A percentile compares a stretch with the other conserved stretches of the same genome.
Evolutionary conservation across 1,140 invertebrate genomes (phyloP).

Genomic region (Geopemphigus sp.): DNA sequence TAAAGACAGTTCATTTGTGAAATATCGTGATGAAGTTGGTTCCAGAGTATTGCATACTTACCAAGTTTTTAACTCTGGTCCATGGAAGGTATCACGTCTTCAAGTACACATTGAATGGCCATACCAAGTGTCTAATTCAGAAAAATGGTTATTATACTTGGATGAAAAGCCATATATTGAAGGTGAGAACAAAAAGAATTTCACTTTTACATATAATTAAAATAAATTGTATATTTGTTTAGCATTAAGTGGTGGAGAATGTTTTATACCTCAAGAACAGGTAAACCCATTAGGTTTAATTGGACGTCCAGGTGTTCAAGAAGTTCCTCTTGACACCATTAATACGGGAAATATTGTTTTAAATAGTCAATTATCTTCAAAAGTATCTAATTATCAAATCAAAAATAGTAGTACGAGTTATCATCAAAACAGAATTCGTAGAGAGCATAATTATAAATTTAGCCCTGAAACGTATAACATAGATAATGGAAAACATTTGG

Average conservation of each 20-base stretch:
- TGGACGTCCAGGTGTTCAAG: conserved; percentile 59
- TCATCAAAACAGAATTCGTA: conserved; percentile 24
- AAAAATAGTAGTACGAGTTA: conserved; percentile 29
- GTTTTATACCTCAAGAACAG: conserved; percentile 60
- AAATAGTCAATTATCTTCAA: conserved; percentile 2
- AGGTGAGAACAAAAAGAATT: conserved; percentile 57
- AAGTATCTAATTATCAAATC: not conserved
- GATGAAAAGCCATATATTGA: conserved; percentile 75
- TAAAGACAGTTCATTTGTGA: conserved; percentile 78
- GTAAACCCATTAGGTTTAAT: conserved; percentile 71
- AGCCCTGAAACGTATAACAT: conserved; percentile 66
- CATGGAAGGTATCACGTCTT: conserved; percentile 75
- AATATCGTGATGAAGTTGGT: conserved; percentile 80
- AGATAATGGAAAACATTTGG: conserved; percentile 67
- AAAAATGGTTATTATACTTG: conserved; percentile 88
- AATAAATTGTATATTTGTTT: conserved; percentile 44
- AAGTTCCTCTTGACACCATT: conserved; percentile 53
- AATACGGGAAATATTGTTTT: conserved; percentile 19
- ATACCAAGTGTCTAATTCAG: conserved; percentile 74
- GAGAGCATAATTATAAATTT: conserved; percentile 26
- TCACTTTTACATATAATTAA: not conserved
- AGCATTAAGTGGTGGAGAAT: conserved; percentile 64
- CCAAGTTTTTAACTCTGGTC: conserved; percentile 82
- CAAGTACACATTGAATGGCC: conserved; percentile 87
- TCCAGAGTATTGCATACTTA: conserved; percentile 80